Conservation (phyloP, 2,797 vertebrate species). For the Rachycentron canadum region DNA sequence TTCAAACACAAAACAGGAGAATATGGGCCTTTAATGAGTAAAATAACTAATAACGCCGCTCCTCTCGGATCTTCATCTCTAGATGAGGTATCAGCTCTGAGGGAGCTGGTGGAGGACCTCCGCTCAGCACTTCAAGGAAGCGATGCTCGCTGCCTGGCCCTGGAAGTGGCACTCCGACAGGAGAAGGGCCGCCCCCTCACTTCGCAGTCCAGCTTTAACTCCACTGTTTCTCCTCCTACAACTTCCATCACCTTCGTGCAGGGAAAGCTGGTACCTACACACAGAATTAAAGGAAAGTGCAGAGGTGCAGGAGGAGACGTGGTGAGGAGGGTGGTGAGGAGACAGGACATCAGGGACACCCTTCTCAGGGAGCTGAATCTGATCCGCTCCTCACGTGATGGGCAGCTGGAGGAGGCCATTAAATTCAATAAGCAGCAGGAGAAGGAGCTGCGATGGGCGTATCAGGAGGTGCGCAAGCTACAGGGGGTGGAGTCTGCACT, state of each 20-base stretch:
- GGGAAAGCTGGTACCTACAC: slow-evolving; percentile 63
- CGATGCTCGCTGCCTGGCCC: slow-evolving; percentile 86
- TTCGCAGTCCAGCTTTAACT: background rate
- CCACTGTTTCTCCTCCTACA: slow-evolving; percentile 2
- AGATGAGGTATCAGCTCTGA: slow-evolving; percentile 81
- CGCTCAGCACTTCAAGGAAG: slow-evolving; percentile 86
- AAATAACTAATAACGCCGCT: background rate
- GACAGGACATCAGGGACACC: slow-evolving; percentile 74
- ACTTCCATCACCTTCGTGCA: slow-evolving; percentile 51
- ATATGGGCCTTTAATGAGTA: background rate
- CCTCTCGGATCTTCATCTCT: background rate
- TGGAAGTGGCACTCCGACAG: slow-evolving; percentile 82
- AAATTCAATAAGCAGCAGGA: slow-evolving; percentile 83
- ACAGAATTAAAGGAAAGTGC: slow-evolving; percentile 50
- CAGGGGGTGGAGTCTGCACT: slow-evolving; percentile 69
- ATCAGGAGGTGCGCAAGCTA: slow-evolving; percentile 75
- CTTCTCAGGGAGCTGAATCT: slow-evolving; percentile 83
- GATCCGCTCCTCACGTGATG: slow-evolving; percentile 85
- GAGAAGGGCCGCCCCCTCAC: slow-evolving; percentile 33
- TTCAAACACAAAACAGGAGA: too few species aligned
- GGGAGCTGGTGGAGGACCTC: slow-evolving; percentile 88
- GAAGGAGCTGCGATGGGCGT: slow-evolving; percentile 81
- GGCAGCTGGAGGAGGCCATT: slow-evolving; percentile 87
- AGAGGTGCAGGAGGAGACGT: slow-evolving; percentile 9
- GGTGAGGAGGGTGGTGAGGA: slow-evolving; percentile 29